Evolutionary conservation across 2,113 vertebrate species (phyloP), one percentile per base, ranked within the genome.

Genomic region (Triplophysa tibetana): DNA sequence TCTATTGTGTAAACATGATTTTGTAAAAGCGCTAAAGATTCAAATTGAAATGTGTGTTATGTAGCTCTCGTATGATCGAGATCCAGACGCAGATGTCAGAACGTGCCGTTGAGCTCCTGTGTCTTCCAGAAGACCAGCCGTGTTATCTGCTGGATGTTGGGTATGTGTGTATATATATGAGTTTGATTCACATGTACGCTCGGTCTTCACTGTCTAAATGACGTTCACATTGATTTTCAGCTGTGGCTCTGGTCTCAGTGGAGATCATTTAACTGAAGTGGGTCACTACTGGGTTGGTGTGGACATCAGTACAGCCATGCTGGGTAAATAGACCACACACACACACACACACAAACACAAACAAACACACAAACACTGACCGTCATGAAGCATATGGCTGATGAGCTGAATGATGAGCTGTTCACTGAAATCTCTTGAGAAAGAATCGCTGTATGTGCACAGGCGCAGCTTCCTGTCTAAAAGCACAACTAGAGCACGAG

Each of bases 161-260:
- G 98, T 98, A 85, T 5, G 41, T 38, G 33, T 38, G 33, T 6
- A 8, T 38, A 8, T 38, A 38, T 38, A 38, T 38, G 33, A 7
- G 33, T 38, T 38, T 6, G 33, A 38, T 38, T 38, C 33, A 38
- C 29, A 29, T 4, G 0, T 8, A 38, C 33, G 33, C 33, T 38
- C 33, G 7, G 33, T 38, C 6, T 38, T 38, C 23, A 10, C 41
- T 45, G 33, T 70, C 33, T 10, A 26, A 2, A 61, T 0, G 21
- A 2, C 6, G 21, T 45, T 60, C 29, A 75, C 8, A 73, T 67
- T 38, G 1, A 54, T 38, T 52, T 16, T 23, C 65, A 99, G 97
- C 75, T 99, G 98, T 0, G 98, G 98, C 24, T 97, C 97, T 8
- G 97, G 97, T 11, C 91, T 99, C 84, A 99, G 97, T 21, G 97